phyloP scores from a whole-genome alignment of 1,140 invertebrate species.

The Diorhabda elongata region DNA sequence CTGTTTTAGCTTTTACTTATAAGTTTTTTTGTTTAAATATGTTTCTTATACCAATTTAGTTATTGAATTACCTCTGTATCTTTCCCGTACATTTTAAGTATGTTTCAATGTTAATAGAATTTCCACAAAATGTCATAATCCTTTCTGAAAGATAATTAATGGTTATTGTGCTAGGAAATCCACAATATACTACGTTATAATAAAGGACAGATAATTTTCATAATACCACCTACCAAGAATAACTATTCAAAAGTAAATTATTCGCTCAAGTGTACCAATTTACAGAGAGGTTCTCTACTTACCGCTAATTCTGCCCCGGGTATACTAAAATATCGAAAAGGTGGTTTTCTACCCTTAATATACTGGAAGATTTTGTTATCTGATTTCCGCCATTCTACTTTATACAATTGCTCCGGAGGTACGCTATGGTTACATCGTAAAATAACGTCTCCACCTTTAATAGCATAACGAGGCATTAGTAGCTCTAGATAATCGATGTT shows the following conservation, averaged over 20 bases:
- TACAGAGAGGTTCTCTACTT: conserved; percentile 47
- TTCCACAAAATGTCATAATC: too few relatives aligned
- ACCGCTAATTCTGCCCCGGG: conserved; percentile 69
- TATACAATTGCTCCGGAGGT: conserved; percentile 58
- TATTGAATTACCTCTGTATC: too few relatives aligned
- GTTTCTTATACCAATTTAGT: too few relatives aligned
- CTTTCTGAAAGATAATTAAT: too few relatives aligned
- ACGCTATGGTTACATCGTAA: conserved; percentile 62
- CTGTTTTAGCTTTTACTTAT: too few relatives aligned
- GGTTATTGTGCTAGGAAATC: too few relatives aligned
- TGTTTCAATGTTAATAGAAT: too few relatives aligned
- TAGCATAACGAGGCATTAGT: conserved; percentile 45
- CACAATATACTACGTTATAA: too few relatives aligned
- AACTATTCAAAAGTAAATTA: neutral
- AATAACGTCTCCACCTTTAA: conserved; percentile 48
- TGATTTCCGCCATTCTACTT: conserved; percentile 70
- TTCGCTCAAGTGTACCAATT: conserved; percentile 11
- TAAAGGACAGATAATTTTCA: too few relatives aligned
- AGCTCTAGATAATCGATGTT: conserved; percentile 44
- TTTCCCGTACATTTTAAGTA: too few relatives aligned
- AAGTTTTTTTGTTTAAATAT: too few relatives aligned
- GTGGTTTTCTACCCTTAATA: conserved; percentile 68
- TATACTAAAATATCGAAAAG: conserved; percentile 63
- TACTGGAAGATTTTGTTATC: conserved; percentile 75
- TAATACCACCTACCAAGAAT: too few relatives aligned